These are phyloP conservation scores for Platygyra sinensis DNA, from an alignment of 64 coral and sea anemone species.

Conservation along the genomic window DNA sequence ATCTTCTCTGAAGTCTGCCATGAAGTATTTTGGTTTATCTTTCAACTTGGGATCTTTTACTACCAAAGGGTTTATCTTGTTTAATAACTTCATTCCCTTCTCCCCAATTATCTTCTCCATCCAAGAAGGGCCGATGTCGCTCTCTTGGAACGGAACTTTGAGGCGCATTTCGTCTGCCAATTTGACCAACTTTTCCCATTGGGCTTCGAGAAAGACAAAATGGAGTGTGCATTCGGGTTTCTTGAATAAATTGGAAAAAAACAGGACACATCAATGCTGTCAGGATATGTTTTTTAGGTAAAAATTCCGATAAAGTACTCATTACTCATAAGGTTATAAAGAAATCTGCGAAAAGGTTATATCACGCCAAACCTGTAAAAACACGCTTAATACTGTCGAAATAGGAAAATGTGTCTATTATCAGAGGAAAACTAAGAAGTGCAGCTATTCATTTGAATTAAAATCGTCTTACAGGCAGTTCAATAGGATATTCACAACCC, in stretches of 20 bases:
- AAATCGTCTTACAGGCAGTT: no score
- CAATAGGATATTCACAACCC: no score
- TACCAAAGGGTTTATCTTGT: constrained; percentile 39
- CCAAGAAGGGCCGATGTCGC: background rate
- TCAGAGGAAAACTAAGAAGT: no score
- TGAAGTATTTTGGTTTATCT: constrained; percentile 19
- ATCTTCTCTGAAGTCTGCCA: constrained; percentile 29
- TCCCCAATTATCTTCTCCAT: background rate
- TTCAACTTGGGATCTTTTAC: constrained; percentile 8
- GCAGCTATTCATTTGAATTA: no score
- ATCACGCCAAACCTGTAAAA: no score
- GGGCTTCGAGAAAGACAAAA: constrained; percentile 69
- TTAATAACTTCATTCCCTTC: background rate
- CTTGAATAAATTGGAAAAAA: background rate
- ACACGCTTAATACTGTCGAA: no score
- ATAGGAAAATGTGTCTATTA: no score
- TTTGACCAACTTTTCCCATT: constrained; percentile 8
- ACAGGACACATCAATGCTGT: no score
- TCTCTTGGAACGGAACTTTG: constrained; percentile 66
- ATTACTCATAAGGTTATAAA: no score
- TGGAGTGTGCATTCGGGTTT: constrained; percentile 36
- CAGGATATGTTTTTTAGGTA: no score
- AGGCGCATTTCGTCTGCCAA: constrained; percentile 54
- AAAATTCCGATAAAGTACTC: no score
- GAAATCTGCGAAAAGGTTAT: no score